Evolutionary conservation across 2,888 invertebrate species (phyloP), one percentile per base, ranked within the genome.

Genomic region (Dryobota labecula): DNA sequence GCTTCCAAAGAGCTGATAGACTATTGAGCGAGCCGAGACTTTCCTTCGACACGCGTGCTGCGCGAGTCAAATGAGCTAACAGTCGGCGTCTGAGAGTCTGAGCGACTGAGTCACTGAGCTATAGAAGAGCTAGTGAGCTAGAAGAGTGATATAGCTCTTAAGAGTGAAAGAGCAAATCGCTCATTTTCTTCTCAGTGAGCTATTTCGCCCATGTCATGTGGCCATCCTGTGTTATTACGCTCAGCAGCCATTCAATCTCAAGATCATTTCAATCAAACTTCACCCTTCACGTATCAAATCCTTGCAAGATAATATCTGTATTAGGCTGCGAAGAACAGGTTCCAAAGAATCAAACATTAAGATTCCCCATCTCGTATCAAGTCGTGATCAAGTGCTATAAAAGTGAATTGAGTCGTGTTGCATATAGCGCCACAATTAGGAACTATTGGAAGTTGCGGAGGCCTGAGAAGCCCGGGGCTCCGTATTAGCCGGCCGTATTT

Each of bases 401-500:
- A 84, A 78, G 68, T 72, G 84, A 77, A 81, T 76, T 64, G 68
- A 80, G 51, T 69, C 61, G 69, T 73, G 87, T 82, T 86, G 84
- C 86, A 86, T 89, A 90, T 91, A 92, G 93, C 92, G 94, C 92
- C 92, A 91, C 91, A 86, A 92, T 92, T 90, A 91, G 87, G 85
- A 85, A 86, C 90, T 90, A 92, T 92, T 86, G 89, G 88, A 84
- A 87, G 87, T 88, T 84, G 74, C 65, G 86, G 85, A 87, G 86
- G 87, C 88, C 84, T 60, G 36, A 33, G 77, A 76, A 56, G 54
- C 80, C 85, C 84, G 81, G 80, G 92, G 94, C 88, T 91, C 90
- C 92, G 89, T 91, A 94, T 95, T 95, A 95, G 91, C 92, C 92
- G 88, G 92, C 93, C 93, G 95, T 95, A 95, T 95, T 94, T 95